Evolutionary conservation across 2,888 invertebrate species (phyloP).

Genomic region (Baronia brevicornis): DNA sequence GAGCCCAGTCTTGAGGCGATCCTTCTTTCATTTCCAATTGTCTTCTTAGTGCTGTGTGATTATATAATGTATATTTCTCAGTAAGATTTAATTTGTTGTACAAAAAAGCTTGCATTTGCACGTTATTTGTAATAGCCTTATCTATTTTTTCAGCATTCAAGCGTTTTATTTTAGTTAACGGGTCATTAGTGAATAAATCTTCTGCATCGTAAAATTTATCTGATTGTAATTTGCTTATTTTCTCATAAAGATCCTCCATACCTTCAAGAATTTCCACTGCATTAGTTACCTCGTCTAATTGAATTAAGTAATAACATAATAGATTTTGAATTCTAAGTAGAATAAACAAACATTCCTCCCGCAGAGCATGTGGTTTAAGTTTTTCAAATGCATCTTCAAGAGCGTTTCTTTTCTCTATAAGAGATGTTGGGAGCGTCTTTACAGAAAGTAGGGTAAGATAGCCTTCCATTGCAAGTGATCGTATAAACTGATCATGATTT

Average conservation of each 20-base stretch:
- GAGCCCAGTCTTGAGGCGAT: conserved; percentile 75
- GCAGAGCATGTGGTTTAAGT: conserved; percentile 42
- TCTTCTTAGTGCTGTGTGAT: conserved; percentile 73
- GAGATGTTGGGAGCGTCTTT: conserved; percentile 50
- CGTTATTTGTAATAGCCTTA: conserved; percentile 75
- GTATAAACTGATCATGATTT: conserved; percentile 45
- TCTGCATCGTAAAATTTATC: conserved; percentile 65
- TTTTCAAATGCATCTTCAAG: conserved; percentile 50
- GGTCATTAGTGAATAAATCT: conserved; percentile 65
- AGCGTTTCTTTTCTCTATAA: conserved; percentile 49
- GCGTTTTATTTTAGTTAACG: conserved; percentile 39
- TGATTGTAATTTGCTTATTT: conserved; percentile 41
- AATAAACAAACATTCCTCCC: conserved; percentile 65
- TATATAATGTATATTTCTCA: conserved; percentile 69
- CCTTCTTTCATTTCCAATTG: conserved; percentile 75
- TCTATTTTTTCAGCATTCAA: conserved; percentile 70
- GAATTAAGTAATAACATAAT: conserved; percentile 72
- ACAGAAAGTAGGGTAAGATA: conserved; percentile 54
- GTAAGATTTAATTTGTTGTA: conserved; percentile 73
- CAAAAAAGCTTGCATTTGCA: conserved; percentile 78
- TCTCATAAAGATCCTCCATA: conserved; percentile 61
- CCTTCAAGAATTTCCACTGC: conserved; percentile 68
- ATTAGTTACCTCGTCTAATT: conserved; percentile 59
- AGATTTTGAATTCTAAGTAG: conserved; percentile 75
- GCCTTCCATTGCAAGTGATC: conserved; percentile 61